A percentile compares a stretch with the other conserved stretches of the same genome.
Conservation (phyloP, 2,113 vertebrate genomes). For the Leptodactylus fuscus region DNA sequence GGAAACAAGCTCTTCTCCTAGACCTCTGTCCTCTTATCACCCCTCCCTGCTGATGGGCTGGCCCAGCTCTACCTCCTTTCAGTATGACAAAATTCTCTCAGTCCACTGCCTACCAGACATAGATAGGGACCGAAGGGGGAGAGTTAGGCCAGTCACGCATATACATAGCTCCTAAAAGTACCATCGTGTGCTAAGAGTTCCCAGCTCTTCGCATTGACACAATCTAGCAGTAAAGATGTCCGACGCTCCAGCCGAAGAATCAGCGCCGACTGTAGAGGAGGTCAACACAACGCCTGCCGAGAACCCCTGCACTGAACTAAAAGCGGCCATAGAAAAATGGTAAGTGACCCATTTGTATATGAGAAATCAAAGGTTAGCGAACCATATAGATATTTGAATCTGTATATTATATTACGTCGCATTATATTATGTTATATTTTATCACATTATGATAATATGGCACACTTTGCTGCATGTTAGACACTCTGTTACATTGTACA, state of each 20-base stretch:
- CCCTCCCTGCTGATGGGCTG: slow-evolving; percentile 49
- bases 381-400: not conserved
- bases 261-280: not conserved
- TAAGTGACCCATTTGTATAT: not conserved
- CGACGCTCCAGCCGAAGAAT: slow-evolving; percentile 34
- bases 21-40: slow-evolving; percentile 5
- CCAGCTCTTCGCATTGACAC: not conserved
- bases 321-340: slow-evolving; percentile 59
- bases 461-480: too few species aligned
- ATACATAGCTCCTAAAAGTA: not conserved
- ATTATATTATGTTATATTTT: too few species aligned
- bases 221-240: slow-evolving; percentile 47
- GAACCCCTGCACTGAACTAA: slow-evolving; percentile 51
- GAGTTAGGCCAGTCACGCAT: not conserved
- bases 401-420: not conserved
- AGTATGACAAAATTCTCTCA: slow-evolving; percentile 50
- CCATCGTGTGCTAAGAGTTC: not conserved
- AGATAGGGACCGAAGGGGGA: slow-evolving; percentile 31
- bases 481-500: too few species aligned
- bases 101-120: slow-evolving; percentile 30
- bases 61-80: slow-evolving; percentile 31
- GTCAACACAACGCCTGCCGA: not conserved
- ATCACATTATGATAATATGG: too few species aligned
- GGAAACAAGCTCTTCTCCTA: not conserved
- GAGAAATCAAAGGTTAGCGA: not conserved